Conservation (phyloP, 2,113 vertebrate species). For the Bucco capensis region DNA sequence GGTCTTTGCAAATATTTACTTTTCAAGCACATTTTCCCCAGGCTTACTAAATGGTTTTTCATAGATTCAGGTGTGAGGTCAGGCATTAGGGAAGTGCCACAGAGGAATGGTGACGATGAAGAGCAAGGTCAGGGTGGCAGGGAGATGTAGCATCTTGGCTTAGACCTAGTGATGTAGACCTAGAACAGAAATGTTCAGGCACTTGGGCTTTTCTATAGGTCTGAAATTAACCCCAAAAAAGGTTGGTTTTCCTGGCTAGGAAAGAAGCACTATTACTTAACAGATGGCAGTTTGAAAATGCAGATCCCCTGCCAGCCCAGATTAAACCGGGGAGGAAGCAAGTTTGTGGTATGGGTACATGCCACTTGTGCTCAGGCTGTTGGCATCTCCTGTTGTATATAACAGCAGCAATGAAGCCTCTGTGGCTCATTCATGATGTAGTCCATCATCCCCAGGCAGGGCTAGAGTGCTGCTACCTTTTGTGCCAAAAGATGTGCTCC, state of each 20-base stretch:
- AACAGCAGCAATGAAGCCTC: neutral
- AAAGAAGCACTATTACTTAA: neutral
- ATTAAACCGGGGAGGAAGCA: neutral
- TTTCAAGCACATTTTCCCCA: neutral
- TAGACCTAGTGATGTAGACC: neutral
- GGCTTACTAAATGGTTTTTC: neutral
- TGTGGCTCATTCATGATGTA: rapidly evolving
- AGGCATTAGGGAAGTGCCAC: neutral
- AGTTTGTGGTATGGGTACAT: neutral
- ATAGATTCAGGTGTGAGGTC: neutral
- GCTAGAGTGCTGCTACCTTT: neutral
- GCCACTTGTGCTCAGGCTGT: neutral
- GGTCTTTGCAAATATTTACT: neutral
- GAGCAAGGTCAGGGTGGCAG: neutral
- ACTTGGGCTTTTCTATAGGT: neutral
- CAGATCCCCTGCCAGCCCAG: neutral
- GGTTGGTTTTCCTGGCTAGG: neutral
- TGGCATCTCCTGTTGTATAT: neutral
- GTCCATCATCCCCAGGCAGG: neutral
- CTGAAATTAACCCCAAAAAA: neutral
- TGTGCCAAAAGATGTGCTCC: neutral
- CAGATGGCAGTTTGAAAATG: neutral
- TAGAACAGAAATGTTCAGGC: rapidly evolving
- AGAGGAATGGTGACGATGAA: neutral
- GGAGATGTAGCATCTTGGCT: neutral